Evolutionary conservation across 2,797 vertebrate genomes (phyloP).

Genomic region (Sarcophilus harrisii): DNA sequence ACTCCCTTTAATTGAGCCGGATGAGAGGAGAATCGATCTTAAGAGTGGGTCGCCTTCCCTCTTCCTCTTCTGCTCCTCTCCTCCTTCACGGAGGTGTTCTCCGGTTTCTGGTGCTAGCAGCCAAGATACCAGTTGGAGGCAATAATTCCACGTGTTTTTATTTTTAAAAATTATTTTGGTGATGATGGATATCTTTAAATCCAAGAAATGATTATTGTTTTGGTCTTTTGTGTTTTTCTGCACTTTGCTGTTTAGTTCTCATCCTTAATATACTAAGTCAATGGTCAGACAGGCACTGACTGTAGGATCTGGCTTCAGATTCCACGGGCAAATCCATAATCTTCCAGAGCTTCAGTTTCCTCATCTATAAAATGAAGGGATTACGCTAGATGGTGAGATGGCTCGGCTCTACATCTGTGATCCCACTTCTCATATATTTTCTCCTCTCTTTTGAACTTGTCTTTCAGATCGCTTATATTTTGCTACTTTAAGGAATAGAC

Average conservation of each 20-base stretch:
- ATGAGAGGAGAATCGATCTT: neutral
- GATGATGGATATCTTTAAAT: conserved; percentile 27
- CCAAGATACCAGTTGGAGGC: conserved; percentile 17
- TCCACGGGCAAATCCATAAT: neutral
- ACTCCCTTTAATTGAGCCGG: neutral
- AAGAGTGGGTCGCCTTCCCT: neutral
- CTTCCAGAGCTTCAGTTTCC: too few species aligned
- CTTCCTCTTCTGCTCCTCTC: conserved; percentile 50
- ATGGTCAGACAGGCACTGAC: neutral
- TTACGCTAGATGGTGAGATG: neutral
- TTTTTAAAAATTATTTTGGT: neutral
- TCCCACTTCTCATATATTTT: conserved; percentile 55
- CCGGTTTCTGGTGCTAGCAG: conserved; percentile 25
- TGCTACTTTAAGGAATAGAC: conserved; percentile 95
- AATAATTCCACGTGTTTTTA: conserved; percentile 44
- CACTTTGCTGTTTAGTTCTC: neutral
- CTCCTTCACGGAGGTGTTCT: neutral
- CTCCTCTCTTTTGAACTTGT: conserved; percentile 61
- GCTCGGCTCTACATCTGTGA: neutral
- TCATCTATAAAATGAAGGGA: neutral
- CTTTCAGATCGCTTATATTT: conserved; percentile 96
- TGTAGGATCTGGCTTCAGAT: neutral
- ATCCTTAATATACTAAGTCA: neutral
- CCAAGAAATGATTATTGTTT: neutral
- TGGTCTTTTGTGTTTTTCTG: neutral